Base-by-base conservation (phyloP, 2,113 vertebrate genomes). In the Chaenogobius annularis region DNA sequence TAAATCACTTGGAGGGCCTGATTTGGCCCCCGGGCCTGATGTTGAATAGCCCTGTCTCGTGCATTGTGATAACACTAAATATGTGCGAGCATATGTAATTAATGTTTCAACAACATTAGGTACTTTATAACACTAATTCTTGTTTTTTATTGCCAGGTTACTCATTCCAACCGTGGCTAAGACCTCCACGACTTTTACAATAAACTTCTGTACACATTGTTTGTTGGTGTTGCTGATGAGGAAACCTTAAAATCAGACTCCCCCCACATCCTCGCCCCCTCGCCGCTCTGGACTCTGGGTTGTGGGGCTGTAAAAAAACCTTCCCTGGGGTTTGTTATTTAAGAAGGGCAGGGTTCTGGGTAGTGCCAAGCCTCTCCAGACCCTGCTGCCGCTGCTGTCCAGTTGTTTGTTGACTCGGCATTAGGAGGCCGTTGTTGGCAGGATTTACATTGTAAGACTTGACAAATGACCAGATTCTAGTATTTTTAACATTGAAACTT, bases 191-290 rank as follows among this genome's bases (percentile, higher is more conserved):
- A 20, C 37, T 17, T 43, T 83, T 37, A 31, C 13, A 54, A 40
- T 62, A 80, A 74, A 88, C 70, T 26, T 47, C 6, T 68, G 66
- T 26, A 80, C 75, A 82, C 75, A 72, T 31, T 81, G 80, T 82
- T 77, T 87, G 79, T 78, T 13, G 22, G 72, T 80, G 66, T 88
- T 83, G 54, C 82, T 81, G 82, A 88, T 74, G 66, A 80, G 86
- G 81, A 82, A 77, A 79, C 73, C 67, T 43, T 72, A 72, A 68
- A 55, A 67, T 22, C 58, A 10, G 2, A 61, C 22, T 23, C 43
- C 70, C n/a, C 13, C 19, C 2, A 7, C 7, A n/a, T 1, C 10
- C 17, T 37, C n/a, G 0, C 7, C 19, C 19, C 50, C 50, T n/a
- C 19, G 1, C 5, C 37, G 26, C 59, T 63, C 61, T 63, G 61